A percentile compares a stretch with the other conserved stretches of the same genome.
Conservation (phyloP, 1,140 invertebrate species). For the Andrena cerasifolii region DNA sequence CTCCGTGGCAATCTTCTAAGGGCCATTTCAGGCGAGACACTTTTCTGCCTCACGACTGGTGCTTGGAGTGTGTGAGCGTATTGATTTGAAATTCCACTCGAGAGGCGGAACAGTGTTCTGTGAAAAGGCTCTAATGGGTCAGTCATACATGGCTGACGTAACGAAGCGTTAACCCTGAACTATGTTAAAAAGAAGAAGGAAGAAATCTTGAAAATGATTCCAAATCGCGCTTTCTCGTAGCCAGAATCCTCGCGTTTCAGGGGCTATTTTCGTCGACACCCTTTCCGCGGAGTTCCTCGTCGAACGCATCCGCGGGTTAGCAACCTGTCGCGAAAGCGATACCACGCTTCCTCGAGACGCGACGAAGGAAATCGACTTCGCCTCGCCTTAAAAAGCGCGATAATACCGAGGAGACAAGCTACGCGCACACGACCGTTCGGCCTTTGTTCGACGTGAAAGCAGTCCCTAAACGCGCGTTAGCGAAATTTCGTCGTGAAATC, state of each 20-base stretch:
- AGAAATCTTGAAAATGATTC: too few species aligned
- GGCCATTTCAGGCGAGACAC: too few species aligned
- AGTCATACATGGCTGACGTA: too few species aligned
- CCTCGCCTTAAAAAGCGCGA: slow-evolving; percentile 21
- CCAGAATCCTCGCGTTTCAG: neutral
- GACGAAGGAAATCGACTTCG: slow-evolving; percentile 28
- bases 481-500: slow-evolving; percentile 39
- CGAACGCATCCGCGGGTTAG: neutral
- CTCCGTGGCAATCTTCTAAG: too few species aligned
- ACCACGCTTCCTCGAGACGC: neutral
- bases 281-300: neutral
- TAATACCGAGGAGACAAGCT: slow-evolving; percentile 2
- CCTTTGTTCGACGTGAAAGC: slow-evolving; percentile 13
- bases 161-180: too few species aligned
- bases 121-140: too few species aligned
- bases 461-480: slow-evolving; percentile 10
- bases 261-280: neutral
- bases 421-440: neutral
- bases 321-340: slow-evolving; percentile 1
- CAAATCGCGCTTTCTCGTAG: too few species aligned
- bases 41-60: too few species aligned
- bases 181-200: too few species aligned
- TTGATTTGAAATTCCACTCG: too few species aligned
- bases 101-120: too few species aligned
- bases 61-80: too few species aligned